Evolutionary conservation across 2,797 vertebrate species (phyloP).

Genomic region (Gallinago stenura): DNA sequence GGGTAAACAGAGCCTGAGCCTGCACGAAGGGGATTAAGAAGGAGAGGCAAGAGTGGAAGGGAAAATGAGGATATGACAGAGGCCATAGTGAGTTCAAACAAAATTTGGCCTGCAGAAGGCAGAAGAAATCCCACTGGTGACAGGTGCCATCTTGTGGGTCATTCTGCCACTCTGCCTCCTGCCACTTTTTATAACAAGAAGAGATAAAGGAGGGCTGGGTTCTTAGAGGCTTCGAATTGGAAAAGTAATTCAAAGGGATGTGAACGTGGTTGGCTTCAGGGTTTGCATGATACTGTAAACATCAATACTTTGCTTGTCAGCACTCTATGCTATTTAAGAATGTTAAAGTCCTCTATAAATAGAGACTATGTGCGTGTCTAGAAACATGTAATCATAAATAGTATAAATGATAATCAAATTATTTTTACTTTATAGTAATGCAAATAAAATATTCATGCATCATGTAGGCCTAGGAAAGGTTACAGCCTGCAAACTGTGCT

Average conservation of each 20-base stretch:
- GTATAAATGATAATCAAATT: conserved; percentile 55
- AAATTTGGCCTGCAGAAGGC: conserved; percentile 98
- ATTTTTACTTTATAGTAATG: conserved; percentile 63
- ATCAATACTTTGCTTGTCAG: conserved; percentile 61
- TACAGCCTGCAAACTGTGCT: conserved; percentile 47
- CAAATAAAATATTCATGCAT: conserved; percentile 66
- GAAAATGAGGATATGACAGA: conserved; percentile 97
- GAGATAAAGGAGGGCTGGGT: conserved; percentile 80
- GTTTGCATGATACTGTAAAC: conserved; percentile 70
- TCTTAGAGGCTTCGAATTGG: conserved; percentile 69
- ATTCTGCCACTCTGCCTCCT: conserved; percentile 97
- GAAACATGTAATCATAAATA: conserved; percentile 40
- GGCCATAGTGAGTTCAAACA: conserved; percentile 95
- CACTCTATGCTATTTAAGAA: conserved; percentile 67
- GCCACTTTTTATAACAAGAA: conserved; percentile 94
- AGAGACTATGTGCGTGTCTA: conserved; percentile 24
- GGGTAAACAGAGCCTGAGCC: conserved; percentile 73
- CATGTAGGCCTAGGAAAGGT: conserved; percentile 56
- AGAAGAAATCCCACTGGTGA: conserved; percentile 92
- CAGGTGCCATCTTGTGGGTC: conserved; percentile 99
- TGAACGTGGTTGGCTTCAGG: conserved; percentile 69
- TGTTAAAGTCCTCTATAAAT: conserved; percentile 19
- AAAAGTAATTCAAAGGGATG: conserved; percentile 81
- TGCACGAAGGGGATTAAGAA: conserved; percentile 75
- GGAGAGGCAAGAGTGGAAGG: conserved; percentile 88